Percentiles rank a stretch among this genome's conserved stretches.
phyloP scores from a whole-genome alignment of 2,888 invertebrate species.

The Serripes groenlandicus region DNA sequence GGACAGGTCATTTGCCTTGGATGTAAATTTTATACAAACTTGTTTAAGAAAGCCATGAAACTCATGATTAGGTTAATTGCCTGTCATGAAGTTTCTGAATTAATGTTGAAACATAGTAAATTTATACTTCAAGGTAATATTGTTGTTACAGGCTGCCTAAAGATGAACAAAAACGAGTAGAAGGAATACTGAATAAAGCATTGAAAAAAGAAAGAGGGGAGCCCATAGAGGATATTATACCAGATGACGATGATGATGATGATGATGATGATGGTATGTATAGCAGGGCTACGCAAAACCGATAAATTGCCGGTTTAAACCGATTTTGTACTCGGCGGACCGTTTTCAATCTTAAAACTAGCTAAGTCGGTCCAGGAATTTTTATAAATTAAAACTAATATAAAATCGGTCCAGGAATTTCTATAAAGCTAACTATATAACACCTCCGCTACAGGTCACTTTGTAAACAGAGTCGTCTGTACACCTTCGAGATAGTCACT shows the following conservation, averaged over 20 bases:
- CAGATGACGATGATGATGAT: conserved; percentile 68
- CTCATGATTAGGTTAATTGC: background rate
- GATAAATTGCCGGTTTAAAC: background rate
- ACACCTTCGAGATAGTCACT: too few species aligned
- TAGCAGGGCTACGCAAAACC: background rate
- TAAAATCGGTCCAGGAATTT: too few species aligned
- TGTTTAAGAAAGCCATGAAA: too few species aligned
- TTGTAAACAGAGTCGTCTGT: too few species aligned
- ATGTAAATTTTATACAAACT: too few species aligned
- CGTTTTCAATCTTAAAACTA: background rate
- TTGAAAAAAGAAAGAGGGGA: conserved; percentile 87
- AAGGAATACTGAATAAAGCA: conserved; percentile 94
- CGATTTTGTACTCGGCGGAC: too few species aligned
- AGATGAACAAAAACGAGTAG: conserved; percentile 92
- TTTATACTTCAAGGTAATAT: background rate
- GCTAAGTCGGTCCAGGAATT: background rate
- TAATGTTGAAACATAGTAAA: background rate
- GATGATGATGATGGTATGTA: conserved; percentile 23
- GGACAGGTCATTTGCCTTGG: too few species aligned
- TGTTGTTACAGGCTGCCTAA: conserved; percentile 88
- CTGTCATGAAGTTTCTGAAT: too few species aligned
- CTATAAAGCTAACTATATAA: too few species aligned
- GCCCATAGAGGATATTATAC: conserved; percentile 68
- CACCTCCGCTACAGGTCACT: too few species aligned
- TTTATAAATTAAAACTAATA: background rate